phyloP scores from a whole-genome alignment of 2,797 vertebrate genomes.

The Onychomys arenicola region DNA sequence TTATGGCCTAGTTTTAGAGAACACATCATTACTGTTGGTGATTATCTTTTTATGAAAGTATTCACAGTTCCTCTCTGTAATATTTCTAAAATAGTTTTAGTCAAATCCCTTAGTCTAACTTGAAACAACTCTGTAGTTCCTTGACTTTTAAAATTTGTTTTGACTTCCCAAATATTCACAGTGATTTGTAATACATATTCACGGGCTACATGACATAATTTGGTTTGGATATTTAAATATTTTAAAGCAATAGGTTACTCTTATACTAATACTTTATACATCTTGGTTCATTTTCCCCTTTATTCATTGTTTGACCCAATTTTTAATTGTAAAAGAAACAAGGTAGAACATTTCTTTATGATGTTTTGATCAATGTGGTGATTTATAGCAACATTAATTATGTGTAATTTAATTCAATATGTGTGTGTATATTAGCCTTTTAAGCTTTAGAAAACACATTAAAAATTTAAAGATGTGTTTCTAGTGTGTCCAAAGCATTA shows the following conservation, averaged over 20 bases:
- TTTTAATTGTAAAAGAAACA: constrained; percentile 29
- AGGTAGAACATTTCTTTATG: not conserved
- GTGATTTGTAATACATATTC: not conserved
- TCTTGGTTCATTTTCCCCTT: not conserved
- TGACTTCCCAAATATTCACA: not conserved
- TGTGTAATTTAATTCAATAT: not conserved
- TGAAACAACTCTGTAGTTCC: constrained; percentile 3
- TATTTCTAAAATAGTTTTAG: not conserved
- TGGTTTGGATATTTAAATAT: constrained; percentile 14
- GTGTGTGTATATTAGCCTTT: not conserved
- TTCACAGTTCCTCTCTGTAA: not conserved
- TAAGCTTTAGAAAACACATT: not conserved
- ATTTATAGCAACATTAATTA: not conserved
- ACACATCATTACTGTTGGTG: not conserved
- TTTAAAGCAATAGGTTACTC: not conserved
- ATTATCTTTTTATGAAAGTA: not conserved
- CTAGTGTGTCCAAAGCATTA: not conserved
- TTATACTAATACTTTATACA: not conserved
- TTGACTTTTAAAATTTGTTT: not conserved
- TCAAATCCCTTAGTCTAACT: not conserved
- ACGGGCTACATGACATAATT: not conserved
- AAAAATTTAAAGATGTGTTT: not conserved
- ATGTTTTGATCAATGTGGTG: not conserved
- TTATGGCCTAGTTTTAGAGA: not conserved
- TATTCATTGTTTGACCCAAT: not conserved